Evolutionary conservation across 1,140 invertebrate species (phyloP), one percentile per base, ranked within the genome.

Genomic region (Apis laboriosa): DNA sequence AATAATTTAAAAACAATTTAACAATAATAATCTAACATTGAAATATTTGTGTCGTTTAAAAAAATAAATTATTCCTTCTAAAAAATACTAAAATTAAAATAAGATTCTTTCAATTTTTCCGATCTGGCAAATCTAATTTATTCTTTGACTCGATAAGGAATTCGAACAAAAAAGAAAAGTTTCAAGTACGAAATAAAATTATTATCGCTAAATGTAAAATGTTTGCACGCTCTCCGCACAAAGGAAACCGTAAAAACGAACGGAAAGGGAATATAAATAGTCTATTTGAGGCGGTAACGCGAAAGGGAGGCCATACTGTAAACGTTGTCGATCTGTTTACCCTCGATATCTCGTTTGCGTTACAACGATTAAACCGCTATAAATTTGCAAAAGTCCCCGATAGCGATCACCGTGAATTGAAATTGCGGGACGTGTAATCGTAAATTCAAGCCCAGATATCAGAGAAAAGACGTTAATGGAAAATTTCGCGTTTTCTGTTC

Each of bases 301-400:
- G 28, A 13, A 74, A 21, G 13, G 53, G 24, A 53, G 21, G 12
- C 17, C 34, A 13, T 24, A 24, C 24, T 34, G 55, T 76, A n/a
- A 76, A 81, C 79, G 72, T 81, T 75, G 53, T 64, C 73, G 56
- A 82, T 67, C 80, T 82, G 73, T 64, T 82, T 60, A 24, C 63
- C 64, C 63, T 68, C 55, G 63, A 77, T 70, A 77, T 82, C 74
- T 64, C 43, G 80, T 68, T 82, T 77, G 80, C 80, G 34, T 82
- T 82, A 77, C 64, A 76, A 55, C 74, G 74, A 82, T 82, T 82
- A 82, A 82, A 82, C 80, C 49, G 64, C n/a, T 64, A 60, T 82
- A 77, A 77, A 77, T 82, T 82, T 68, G n/a, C 63, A 17, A n/a
- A 3, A 0, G n/a, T 21, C 53, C 2, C 2, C 80, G 80, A 82